Evolutionary conservation across 2,888 invertebrate species (phyloP).

Genomic region (Colostygia pectinataria): DNA sequence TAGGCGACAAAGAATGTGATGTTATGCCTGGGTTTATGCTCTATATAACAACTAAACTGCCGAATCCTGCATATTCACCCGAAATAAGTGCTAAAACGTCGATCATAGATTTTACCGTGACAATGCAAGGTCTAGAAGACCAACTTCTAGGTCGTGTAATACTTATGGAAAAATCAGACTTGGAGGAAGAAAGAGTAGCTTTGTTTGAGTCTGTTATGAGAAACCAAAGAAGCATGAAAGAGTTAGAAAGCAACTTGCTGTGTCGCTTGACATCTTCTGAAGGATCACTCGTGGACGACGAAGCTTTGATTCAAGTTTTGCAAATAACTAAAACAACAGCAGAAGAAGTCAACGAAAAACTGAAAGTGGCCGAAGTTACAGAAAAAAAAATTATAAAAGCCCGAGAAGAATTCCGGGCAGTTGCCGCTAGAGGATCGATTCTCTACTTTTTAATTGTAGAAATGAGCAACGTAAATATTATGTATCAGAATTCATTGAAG

Average conservation of each 20-base stretch:
- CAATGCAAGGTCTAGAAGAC: constrained; percentile 97
- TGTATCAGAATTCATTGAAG: constrained; percentile 98
- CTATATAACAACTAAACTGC: constrained; percentile 97
- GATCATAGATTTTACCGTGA: constrained; percentile 98
- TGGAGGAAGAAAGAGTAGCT: constrained; percentile 96
- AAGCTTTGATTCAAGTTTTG: constrained; percentile 94
- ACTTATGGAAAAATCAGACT: constrained; percentile 96
- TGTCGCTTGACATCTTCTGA: constrained; percentile 96
- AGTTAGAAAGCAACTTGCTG: constrained; percentile 95
- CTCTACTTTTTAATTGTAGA: constrained; percentile 98
- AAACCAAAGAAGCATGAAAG: constrained; percentile 98
- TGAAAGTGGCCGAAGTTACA: constrained; percentile 95
- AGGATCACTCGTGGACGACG: constrained; percentile 97
- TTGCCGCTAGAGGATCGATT: constrained; percentile 96
- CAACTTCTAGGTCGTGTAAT: constrained; percentile 96
- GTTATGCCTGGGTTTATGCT: constrained; percentile 97
- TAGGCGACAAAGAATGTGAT: constrained; percentile 98
- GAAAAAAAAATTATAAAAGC: constrained; percentile 97
- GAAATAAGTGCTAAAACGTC: constrained; percentile 98
- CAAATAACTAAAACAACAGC: constrained; percentile 94
- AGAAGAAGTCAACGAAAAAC: constrained; percentile 97
- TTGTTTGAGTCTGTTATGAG: constrained; percentile 97
- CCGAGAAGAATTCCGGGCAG: constrained; percentile 97
- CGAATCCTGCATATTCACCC: constrained; percentile 98
- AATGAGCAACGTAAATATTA: constrained; percentile 97